These are phyloP conservation scores for Ictalurus furcatus DNA, from an alignment of 2,113 vertebrate species.

Conservation along the genomic window DNA sequence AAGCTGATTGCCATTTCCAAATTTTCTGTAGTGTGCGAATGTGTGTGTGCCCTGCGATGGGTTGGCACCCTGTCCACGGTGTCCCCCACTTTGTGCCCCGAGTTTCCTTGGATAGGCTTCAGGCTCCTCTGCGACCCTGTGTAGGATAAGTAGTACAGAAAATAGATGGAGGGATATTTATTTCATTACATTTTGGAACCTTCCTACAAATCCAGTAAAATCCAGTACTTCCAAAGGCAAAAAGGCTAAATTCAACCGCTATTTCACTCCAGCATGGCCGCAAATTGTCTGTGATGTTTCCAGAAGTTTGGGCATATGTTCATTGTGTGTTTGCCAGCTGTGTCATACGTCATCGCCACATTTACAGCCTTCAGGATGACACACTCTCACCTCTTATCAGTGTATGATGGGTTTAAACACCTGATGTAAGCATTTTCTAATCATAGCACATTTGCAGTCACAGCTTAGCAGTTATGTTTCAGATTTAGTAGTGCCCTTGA, in stretches of 20 bases:
- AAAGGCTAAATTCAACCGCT: background rate
- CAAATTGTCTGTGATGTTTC: background rate
- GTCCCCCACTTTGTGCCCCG: too few species aligned
- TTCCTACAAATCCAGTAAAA: background rate
- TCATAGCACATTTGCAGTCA: background rate
- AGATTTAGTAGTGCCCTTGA: background rate
- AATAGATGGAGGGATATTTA: background rate
- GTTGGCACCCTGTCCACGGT: too few species aligned
- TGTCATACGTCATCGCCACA: background rate
- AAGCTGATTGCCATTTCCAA: too few species aligned
- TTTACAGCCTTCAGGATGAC: constrained; percentile 23
- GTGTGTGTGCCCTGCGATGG: too few species aligned
- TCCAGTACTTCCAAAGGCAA: background rate
- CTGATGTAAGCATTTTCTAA: constrained; percentile 14
- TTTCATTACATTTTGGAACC: background rate
- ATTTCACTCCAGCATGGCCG: background rate
- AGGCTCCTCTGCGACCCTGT: too few species aligned
- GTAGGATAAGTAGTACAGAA: too few species aligned
- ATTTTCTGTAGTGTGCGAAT: too few species aligned
- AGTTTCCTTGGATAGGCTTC: too few species aligned
- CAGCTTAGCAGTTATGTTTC: background rate
- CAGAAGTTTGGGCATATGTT: background rate
- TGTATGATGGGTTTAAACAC: background rate
- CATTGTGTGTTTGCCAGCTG: constrained; percentile 12
- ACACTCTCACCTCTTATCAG: constrained; percentile 6